Conservation (phyloP, 2,888 invertebrate genomes). For the Pilophorus perplexus region DNA sequence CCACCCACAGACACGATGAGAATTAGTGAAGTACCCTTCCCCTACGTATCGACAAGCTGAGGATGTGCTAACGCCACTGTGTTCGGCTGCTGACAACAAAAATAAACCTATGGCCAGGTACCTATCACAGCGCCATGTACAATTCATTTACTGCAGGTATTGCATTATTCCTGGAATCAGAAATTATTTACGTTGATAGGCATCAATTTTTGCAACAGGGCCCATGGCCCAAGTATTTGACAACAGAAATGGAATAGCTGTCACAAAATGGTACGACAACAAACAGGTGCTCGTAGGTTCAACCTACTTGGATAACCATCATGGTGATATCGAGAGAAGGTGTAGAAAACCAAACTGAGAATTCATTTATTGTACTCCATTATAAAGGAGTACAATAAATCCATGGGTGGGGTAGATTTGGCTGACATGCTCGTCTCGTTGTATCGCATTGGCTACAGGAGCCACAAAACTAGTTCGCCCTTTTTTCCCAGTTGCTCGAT, state of each 20-base stretch:
- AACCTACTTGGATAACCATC: background rate
- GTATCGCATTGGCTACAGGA: background rate
- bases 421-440: conserved; percentile 1
- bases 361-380: background rate
- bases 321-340: conserved; percentile 8
- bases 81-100: too few relatives aligned
- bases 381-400: conserved; percentile 11
- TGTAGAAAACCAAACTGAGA: background rate
- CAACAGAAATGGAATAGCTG: conserved; percentile 12
- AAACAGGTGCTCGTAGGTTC: conserved; percentile 4
- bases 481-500: conserved; percentile 7
- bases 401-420: conserved; percentile 20
- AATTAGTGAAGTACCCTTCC: too few relatives aligned
- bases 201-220: background rate
- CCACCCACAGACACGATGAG: too few relatives aligned
- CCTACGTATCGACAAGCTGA: too few relatives aligned
- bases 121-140: too few relatives aligned
- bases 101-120: too few relatives aligned
- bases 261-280: conserved; percentile 22
- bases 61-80: too few relatives aligned
- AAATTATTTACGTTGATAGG: too few relatives aligned
- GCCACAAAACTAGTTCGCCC: background rate
- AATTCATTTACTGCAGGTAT: too few relatives aligned
- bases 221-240: conserved; percentile 1
- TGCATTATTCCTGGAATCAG: too few relatives aligned